A percentile compares a stretch with the other conserved stretches of the same genome.
Conservation (phyloP, 2,113 vertebrate genomes). For the Electrona antarctica region DNA sequence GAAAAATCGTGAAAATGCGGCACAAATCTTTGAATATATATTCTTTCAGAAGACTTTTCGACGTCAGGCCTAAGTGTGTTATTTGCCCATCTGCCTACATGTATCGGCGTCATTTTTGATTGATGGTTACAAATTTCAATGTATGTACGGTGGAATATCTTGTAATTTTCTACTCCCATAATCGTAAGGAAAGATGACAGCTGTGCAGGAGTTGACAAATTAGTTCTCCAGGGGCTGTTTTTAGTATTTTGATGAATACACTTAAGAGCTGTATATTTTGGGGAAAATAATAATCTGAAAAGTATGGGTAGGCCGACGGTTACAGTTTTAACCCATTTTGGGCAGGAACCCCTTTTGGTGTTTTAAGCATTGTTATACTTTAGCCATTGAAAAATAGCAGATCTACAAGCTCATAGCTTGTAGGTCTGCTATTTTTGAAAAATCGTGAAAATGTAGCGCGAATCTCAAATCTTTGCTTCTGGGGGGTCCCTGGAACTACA, state of each 20-base stretch:
- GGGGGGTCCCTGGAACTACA: too few species aligned
- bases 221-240: conserved; percentile 8
- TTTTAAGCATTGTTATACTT: too few species aligned
- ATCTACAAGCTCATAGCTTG: too few species aligned
- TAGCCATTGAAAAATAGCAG: too few species aligned
- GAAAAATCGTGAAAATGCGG: too few species aligned
- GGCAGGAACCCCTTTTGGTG: too few species aligned
- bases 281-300: conserved; percentile 1
- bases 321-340: not conserved
- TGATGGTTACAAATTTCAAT: conserved; percentile 33
- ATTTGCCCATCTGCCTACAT: conserved; percentile 14
- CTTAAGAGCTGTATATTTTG: not conserved
- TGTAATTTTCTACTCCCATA: not conserved
- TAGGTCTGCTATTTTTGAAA: too few species aligned
- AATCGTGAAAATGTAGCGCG: too few species aligned
- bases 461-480: too few species aligned
- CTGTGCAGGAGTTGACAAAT: conserved; percentile 36
- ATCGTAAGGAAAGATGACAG: conserved; percentile 27
- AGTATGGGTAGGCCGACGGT: conserved; percentile 8
- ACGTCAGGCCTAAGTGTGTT: too few species aligned
- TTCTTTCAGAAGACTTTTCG: too few species aligned
- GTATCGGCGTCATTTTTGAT: conserved; percentile 45
- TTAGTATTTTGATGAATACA: not conserved
- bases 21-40: too few species aligned
- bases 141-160: not conserved